Evolutionary conservation across 2,888 invertebrate species (phyloP), one percentile per base, ranked within the genome.

Genomic region (Oithona nana): DNA sequence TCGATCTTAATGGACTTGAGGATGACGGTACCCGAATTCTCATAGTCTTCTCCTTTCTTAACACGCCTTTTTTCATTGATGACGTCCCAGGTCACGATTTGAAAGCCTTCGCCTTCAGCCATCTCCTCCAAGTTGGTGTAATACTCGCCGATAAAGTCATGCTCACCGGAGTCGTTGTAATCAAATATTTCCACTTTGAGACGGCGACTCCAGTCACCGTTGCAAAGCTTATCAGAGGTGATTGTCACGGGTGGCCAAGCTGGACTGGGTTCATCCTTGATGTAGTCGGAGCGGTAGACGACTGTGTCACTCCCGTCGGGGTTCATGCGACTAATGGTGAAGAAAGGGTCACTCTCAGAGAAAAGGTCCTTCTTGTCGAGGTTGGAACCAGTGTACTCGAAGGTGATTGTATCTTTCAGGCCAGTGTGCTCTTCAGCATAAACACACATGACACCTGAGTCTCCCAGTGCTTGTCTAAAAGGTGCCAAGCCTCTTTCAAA

Each of bases 251-350:
- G 72, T 63, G 70, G 68, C 77, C 78, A 78, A 30, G 72, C 73
- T 3, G 78, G 78, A 68, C 77, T 75, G 61, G 57, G 20, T 2
- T 29, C 24, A 29, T 57, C 39, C 68, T 74, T 76, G 50, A 76
- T 73, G 1, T 74, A 74, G 68, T 80, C 79, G 51, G 78, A 78
- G 67, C 78, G 75, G 67, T 78, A 75, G 1, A 78, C 77, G 8
- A 77, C 71, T 61, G 75, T 72, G 66, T 72, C 75, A 22, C 69
- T 68, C 16, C 73, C 71, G 26, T 54, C 54, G 24, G 54, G 63
- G 22, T 64, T 64, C 54, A 58, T 64, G 28, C 66, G 64, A 54
- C 63, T 64, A 31, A 75, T 68, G 31, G 69, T 69, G 4, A 73
- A 67, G 67, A 72, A 73, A n/a, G 73, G 73, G 66, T 73, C 71